A percentile compares a stretch with the other conserved stretches of the same genome.
phyloP scores from a whole-genome alignment of 2,797 vertebrate species.

The Rhincodon typus region DNA sequence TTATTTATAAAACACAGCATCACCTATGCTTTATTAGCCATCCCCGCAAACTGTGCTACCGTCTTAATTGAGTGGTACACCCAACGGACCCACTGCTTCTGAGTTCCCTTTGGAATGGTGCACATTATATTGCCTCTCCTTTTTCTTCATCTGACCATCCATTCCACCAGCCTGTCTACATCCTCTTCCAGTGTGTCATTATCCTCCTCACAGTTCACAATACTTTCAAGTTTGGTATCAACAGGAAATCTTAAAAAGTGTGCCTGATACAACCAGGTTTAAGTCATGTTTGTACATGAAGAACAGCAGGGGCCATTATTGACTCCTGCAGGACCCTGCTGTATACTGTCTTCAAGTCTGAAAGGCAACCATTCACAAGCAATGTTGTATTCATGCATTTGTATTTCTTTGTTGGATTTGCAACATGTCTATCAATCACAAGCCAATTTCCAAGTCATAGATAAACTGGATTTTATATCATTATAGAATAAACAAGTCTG shows the following conservation, averaged over 20 bases:
- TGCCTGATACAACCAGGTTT: not conserved
- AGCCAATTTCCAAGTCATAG: not conserved
- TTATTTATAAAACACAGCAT: not conserved
- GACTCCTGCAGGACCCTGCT: not conserved
- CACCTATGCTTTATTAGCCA: not conserved
- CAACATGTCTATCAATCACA: not conserved
- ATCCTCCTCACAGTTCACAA: not conserved
- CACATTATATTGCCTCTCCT: not conserved
- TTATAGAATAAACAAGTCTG: not conserved
- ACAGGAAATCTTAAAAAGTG: not conserved
- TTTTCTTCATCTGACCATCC: not conserved
- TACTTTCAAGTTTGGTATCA: not conserved
- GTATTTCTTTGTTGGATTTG: not conserved
- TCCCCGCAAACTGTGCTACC: not conserved
- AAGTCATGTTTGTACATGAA: not conserved
- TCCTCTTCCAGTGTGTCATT: not conserved
- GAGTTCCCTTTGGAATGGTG: not conserved
- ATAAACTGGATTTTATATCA: not conserved
- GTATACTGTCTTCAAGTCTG: not conserved
- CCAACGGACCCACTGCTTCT: not conserved
- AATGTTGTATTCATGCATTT: not conserved
- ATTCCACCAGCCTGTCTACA: not conserved
- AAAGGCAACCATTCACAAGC: not conserved
- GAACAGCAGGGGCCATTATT: not conserved
- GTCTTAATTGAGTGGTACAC: not conserved